Evolutionary conservation across 2,888 invertebrate species (phyloP), one percentile per base, ranked within the genome.

Genomic region (Caenorhabditis sp.): DNA sequence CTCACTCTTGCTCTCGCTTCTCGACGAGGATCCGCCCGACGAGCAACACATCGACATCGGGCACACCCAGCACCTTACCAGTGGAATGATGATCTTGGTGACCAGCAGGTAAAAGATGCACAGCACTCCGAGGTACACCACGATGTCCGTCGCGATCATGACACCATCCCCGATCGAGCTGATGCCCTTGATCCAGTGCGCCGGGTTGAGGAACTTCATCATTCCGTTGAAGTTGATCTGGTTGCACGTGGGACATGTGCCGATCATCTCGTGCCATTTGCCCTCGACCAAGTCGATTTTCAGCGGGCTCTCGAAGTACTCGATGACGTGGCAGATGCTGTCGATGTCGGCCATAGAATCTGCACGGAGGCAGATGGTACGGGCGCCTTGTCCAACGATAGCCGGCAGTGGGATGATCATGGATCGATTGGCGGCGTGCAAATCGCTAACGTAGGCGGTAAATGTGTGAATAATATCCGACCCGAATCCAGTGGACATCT

Each of bases 231-330:
- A 84, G 26, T 85, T 86, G 56, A 90, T 83, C 49, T 89, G 86
- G 64, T 91, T 91, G 82, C 91, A 91, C 12, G 88, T 86, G 4
- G 90, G 88, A 66, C 91, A 91, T 6, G 83, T 70, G 38, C 88
- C 88, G 31, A 85, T 82, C 81, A 84, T 81, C 58, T 87, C 86
- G 22, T 84, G 85, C 88, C 88, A 89, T 49, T 84, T 85, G 59
- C 85, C 85, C 49, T 85, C 81, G 16, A 85, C 86, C 14, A 89
- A 59, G 81, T 89, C 87, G 16, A 89, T 86, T 84, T 89, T 88
- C 2, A 89, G 59, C 0, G 89, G 86, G 24, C 72, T 81, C 75
- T 89, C 89, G 47, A 84, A 83, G 61, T 88, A 89, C 51, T 85
- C 82, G 12, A 90, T 85, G 8, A 90, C 85, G 10, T 87, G 84